Percentiles rank a stretch among this genome's conserved stretches.
These are phyloP conservation scores for Trididemnum miniatum DNA, from an alignment of 23 tunicate species.

Conservation along the genomic window DNA sequence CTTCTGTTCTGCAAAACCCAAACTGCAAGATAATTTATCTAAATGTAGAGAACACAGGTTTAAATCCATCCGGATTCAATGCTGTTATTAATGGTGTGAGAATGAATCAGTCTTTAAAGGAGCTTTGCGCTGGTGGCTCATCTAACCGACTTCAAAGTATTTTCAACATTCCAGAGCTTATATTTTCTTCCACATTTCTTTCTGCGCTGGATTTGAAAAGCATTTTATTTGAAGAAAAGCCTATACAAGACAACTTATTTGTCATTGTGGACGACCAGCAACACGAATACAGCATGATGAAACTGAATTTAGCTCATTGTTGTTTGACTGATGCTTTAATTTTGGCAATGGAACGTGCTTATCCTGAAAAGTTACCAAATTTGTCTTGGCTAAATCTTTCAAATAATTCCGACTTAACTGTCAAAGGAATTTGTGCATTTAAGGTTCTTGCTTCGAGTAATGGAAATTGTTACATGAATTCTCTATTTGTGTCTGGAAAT, in stretches of 20 bases:
- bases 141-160: slow-evolving; percentile 25
- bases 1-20: slow-evolving; percentile 40
- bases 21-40: slow-evolving; percentile 41
- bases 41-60: slow-evolving; percentile 50
- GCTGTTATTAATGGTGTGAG: slow-evolving; percentile 35
- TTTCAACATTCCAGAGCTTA: slow-evolving; percentile 18
- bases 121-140: slow-evolving; percentile 47
- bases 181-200: slow-evolving; percentile 8
- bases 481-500: neutral
- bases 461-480: neutral
- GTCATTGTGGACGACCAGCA: neutral
- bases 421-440: slow-evolving; percentile 24
- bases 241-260: neutral
- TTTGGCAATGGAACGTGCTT: neutral
- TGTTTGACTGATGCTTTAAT: neutral
- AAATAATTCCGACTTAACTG: slow-evolving; percentile 43
- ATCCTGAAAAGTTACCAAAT: slow-evolving; percentile 29
- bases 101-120: slow-evolving; percentile 19
- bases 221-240: slow-evolving; percentile 13
- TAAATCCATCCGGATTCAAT: slow-evolving; percentile 52
- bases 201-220: slow-evolving; percentile 4
- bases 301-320: neutral
- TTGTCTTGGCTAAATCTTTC: slow-evolving; percentile 51
- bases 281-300: neutral
- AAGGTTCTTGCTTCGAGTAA: slow-evolving; percentile 2